Conservation (phyloP, 2,797 vertebrate genomes). For the Masticophis lateralis region DNA sequence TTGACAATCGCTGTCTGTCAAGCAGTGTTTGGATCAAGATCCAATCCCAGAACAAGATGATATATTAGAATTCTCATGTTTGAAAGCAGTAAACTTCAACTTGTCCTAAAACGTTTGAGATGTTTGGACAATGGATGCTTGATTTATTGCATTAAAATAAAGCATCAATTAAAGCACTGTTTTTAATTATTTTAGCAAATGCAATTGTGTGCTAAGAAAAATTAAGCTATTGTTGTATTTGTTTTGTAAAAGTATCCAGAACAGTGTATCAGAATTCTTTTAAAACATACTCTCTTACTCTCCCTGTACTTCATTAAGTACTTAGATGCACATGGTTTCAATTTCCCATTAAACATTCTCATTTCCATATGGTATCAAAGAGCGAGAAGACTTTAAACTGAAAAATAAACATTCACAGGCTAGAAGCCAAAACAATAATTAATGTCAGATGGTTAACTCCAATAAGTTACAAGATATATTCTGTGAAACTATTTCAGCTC, state of each 20-base stretch:
- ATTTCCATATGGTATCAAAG: constrained; percentile 96
- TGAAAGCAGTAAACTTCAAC: constrained; percentile 31
- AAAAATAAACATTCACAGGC: constrained; percentile 85
- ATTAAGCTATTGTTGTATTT: constrained; percentile 29
- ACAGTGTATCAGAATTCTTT: constrained; percentile 75
- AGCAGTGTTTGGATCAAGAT: constrained; percentile 36
- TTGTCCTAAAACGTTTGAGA: constrained; percentile 30
- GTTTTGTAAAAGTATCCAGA: constrained; percentile 63
- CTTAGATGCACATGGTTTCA: constrained; percentile 88
- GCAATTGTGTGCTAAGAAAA: constrained; percentile 25
- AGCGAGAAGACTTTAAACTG: constrained; percentile 84
- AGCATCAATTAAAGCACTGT: constrained; percentile 13
- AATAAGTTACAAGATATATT: constrained; percentile 86
- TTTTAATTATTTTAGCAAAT: constrained; percentile 4
- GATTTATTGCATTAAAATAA: background rate
- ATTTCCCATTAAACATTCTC: constrained; percentile 88
- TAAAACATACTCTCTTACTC: constrained; percentile 73
- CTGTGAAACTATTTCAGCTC: constrained; percentile 77
- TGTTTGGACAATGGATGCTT: constrained; percentile 22
- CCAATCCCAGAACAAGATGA: constrained; percentile 1
- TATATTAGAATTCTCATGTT: background rate
- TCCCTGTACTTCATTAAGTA: constrained; percentile 90
- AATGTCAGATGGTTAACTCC: constrained; percentile 82
- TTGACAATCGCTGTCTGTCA: background rate
- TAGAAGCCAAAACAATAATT: constrained; percentile 88